Percentiles rank a stretch among this genome's conserved stretches.
phyloP scores from a whole-genome alignment of 2,888 invertebrate genomes.

The Phyllotreta cruciferae region DNA sequence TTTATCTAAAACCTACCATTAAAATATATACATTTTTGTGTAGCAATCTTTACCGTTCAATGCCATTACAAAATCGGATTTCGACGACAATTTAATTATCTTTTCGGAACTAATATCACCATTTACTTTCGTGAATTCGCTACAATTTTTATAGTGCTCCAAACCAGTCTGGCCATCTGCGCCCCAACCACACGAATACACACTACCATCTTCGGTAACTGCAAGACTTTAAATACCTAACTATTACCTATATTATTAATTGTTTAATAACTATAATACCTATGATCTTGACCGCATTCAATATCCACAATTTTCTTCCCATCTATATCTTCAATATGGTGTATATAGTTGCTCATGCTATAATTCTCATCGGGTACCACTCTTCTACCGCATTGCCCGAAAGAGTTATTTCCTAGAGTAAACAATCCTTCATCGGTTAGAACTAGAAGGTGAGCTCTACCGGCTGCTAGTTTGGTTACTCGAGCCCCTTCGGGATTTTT shows the following conservation, averaged over 20 bases:
- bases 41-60: slow-evolving; percentile 54
- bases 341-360: slow-evolving; percentile 68
- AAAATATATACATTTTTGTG: no score
- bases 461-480: slow-evolving; percentile 73
- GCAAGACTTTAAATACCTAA: slow-evolving; percentile 68
- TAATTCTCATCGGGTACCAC: slow-evolving; percentile 81
- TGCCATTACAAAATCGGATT: slow-evolving; percentile 88
- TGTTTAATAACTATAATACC: slow-evolving; percentile 58
- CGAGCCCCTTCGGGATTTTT: slow-evolving; percentile 65
- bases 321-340: slow-evolving; percentile 71
- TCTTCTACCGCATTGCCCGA: slow-evolving; percentile 90
- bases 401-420: slow-evolving; percentile 86
- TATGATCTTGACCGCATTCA: slow-evolving; percentile 92
- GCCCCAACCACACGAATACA: slow-evolving; percentile 92
- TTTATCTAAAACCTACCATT: slow-evolving; percentile 77
- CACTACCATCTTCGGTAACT: slow-evolving; percentile 78
- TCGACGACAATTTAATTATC: slow-evolving; percentile 80
- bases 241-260: slow-evolving; percentile 6
- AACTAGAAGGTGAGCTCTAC: slow-evolving; percentile 85
- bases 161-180: slow-evolving; percentile 94
- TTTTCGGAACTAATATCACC: slow-evolving; percentile 86
- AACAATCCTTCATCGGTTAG: slow-evolving; percentile 81
- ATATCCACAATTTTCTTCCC: slow-evolving; percentile 71
- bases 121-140: slow-evolving; percentile 67
- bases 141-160: slow-evolving; percentile 70